Evolutionary conservation across 1,140 invertebrate species (phyloP).

Genomic region (Mesaphorura yosii): DNA sequence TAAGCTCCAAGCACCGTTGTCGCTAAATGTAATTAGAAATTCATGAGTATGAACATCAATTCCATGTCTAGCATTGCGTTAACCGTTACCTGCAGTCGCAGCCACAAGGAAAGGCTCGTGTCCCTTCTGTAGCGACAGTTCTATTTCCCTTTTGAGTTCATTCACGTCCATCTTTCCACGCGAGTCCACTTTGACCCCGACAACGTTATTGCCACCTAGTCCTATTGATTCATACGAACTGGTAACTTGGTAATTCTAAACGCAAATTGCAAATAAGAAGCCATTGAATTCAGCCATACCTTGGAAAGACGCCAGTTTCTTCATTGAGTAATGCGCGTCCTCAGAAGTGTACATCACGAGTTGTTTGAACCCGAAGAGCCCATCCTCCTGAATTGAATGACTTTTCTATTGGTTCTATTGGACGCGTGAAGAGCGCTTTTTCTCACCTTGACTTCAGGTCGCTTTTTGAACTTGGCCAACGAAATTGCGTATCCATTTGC

Average conservation of each 20-base stretch:
- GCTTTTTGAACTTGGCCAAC: slow-evolving; percentile 62
- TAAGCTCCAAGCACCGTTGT: slow-evolving; percentile 63
- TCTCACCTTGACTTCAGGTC: slow-evolving; percentile 63
- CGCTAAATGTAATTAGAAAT: slow-evolving; percentile 28
- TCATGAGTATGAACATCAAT: not conserved
- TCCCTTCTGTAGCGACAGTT: slow-evolving; percentile 51
- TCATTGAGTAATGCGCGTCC: slow-evolving; percentile 89
- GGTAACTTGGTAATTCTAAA: not conserved
- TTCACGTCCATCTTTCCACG: slow-evolving; percentile 63
- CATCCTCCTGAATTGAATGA: slow-evolving; percentile 50
- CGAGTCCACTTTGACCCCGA: slow-evolving; percentile 54
- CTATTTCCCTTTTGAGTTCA: slow-evolving; percentile 59
- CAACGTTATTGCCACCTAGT: slow-evolving; percentile 64
- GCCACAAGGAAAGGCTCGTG: slow-evolving; percentile 74
- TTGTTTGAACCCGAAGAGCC: slow-evolving; percentile 51
- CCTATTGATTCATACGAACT: slow-evolving; percentile 48
- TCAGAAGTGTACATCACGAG: slow-evolving; percentile 71
- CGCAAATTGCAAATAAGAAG: too few species aligned
- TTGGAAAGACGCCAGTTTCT: slow-evolving; percentile 60
- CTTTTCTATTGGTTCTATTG: not conserved
- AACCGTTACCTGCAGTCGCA: slow-evolving; percentile 70
- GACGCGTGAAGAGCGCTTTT: too few species aligned
- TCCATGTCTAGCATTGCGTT: slow-evolving; percentile 4
- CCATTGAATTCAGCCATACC: too few species aligned
- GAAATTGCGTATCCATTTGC: slow-evolving; percentile 91